Percentiles rank a stretch among this genome's conserved stretches.
Evolutionary conservation across 2,113 vertebrate genomes (phyloP).

Genomic region (Aramus guarauna): DNA sequence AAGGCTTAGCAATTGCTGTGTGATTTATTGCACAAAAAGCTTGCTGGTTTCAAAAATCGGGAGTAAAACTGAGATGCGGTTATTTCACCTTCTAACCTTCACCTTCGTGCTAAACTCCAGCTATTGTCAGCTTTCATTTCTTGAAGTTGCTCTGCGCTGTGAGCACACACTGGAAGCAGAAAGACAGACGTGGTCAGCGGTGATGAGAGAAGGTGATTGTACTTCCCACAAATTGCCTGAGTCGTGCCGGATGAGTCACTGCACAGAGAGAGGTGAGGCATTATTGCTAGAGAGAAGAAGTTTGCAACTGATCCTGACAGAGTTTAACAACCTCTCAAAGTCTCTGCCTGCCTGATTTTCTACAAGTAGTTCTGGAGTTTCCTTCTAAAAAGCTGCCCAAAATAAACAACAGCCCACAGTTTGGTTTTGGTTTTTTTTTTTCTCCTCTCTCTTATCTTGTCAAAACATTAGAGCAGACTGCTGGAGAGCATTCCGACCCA

Average conservation of each 20-base stretch:
- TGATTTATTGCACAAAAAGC: background rate
- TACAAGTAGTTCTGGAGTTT: background rate
- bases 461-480: background rate
- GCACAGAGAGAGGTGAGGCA: background rate
- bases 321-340: background rate
- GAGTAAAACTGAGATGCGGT: background rate
- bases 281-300: background rate
- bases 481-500: background rate
- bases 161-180: background rate
- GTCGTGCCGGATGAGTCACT: slow-evolving; percentile 8
- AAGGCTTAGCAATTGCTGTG: background rate
- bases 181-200: background rate
- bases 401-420: background rate
- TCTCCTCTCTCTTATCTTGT: background rate
- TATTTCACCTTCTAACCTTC: background rate
- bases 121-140: slow-evolving; percentile 23
- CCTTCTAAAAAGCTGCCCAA: background rate
- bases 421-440: background rate
- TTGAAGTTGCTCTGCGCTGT: background rate
- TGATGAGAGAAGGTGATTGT: background rate
- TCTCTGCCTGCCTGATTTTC: background rate
- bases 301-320: background rate
- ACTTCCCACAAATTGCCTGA: background rate
- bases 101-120: background rate
- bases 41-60: background rate